Evolutionary conservation across 37 sponge, comb jelly and placozoan species (phyloP).

Genomic region (Axinella damicornis): DNA sequence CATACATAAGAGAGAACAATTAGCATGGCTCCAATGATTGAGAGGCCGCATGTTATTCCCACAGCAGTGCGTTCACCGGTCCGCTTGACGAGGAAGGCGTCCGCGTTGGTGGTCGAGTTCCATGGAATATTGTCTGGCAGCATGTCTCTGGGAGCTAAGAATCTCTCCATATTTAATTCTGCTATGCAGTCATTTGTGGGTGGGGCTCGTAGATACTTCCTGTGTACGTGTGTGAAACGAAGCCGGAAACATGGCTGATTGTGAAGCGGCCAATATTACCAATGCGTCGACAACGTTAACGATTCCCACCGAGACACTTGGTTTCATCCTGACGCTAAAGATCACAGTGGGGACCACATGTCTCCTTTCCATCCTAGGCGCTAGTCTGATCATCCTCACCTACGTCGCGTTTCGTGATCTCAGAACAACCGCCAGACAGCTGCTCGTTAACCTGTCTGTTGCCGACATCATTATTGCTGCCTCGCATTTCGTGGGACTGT

Average conservation of each 20-base stretch:
- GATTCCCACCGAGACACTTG: neutral
- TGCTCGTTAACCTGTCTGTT: conserved; percentile 65
- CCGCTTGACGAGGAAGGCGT: too few species aligned
- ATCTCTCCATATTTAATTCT: too few species aligned
- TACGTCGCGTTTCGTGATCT: conserved; percentile 60
- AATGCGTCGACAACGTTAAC: too few species aligned
- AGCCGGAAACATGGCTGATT: too few species aligned
- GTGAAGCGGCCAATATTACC: too few species aligned
- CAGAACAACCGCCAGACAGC: conserved; percentile 53
- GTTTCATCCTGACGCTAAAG: conserved; percentile 1
- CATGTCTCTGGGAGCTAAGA: too few species aligned
- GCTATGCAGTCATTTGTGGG: too few species aligned
- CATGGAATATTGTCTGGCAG: too few species aligned
- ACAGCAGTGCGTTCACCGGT: too few species aligned
- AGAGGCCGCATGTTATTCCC: conserved; percentile 48
- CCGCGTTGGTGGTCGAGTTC: too few species aligned
- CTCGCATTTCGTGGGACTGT: conserved; percentile 46
- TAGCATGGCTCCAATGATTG: conserved; percentile 65
- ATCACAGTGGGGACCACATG: conserved; percentile 35
- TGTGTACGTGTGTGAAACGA: too few species aligned
- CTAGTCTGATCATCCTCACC: conserved; percentile 66
- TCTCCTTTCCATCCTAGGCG: conserved; percentile 55
- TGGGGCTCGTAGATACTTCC: too few species aligned
- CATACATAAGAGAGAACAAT: conserved; percentile 61
- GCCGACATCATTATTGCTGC: conserved; percentile 58